phyloP scores from a whole-genome alignment of 1,140 invertebrate species.

The Drosophila kanapiae region DNA sequence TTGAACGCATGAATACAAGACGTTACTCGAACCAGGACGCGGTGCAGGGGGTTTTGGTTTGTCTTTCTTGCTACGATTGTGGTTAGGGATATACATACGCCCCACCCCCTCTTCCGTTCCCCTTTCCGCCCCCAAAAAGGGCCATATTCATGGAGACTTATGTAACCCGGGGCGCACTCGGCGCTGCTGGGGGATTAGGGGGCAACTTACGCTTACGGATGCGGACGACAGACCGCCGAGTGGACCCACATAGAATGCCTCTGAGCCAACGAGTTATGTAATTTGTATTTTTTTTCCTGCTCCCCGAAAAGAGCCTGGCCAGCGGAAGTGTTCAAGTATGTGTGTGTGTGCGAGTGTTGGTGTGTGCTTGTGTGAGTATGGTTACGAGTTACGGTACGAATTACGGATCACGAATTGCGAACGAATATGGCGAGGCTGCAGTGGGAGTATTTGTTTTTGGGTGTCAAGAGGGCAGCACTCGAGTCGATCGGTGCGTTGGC shows the following conservation, averaged over 20 bases:
- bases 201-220: constrained; percentile 42
- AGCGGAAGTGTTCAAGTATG: constrained; percentile 54
- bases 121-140: neutral
- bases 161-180: constrained; percentile 26
- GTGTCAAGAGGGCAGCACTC: constrained; percentile 45
- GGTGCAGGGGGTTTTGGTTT: constrained; percentile 70
- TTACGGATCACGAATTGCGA: constrained; percentile 27
- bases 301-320: constrained; percentile 54
- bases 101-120: neutral
- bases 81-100: constrained; percentile 52
- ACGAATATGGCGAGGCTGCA: constrained; percentile 14
- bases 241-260: constrained; percentile 53
- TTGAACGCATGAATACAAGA: constrained; percentile 85
- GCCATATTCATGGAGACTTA: constrained; percentile 30
- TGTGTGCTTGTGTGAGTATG: constrained; percentile 41
- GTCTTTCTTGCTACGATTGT: constrained; percentile 63
- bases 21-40: constrained; percentile 76
- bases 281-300: constrained; percentile 66
- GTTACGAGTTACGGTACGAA: constrained; percentile 65
- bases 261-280: constrained; percentile 65
- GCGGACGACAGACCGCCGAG: constrained; percentile 33
- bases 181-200: constrained; percentile 1
- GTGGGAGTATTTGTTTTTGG: constrained; percentile 23
- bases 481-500: constrained; percentile 54
- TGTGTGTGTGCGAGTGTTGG: constrained; percentile 23